phyloP scores from a whole-genome alignment of 2,797 vertebrate genomes.

The Amphiprion clarkii region DNA sequence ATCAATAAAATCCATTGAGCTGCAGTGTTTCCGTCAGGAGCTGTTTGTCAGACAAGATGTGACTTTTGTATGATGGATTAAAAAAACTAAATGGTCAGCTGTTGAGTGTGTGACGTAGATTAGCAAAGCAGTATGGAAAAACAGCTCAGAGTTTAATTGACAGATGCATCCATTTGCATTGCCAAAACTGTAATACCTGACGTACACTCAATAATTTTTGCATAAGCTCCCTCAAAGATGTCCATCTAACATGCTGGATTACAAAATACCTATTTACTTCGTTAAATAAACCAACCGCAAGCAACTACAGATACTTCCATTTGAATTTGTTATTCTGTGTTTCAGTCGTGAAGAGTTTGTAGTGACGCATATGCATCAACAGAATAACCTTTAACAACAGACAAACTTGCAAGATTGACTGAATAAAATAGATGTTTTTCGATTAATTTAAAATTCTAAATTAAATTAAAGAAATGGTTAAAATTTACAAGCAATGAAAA shows the following conservation, averaged over 20 bases:
- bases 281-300: background rate
- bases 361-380: background rate
- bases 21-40: slow-evolving; percentile 66
- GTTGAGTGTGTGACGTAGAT: slow-evolving; percentile 28
- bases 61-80: slow-evolving; percentile 60
- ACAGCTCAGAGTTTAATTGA: slow-evolving; percentile 41
- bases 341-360: background rate
- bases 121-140: slow-evolving; percentile 29
- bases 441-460: background rate
- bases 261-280: background rate
- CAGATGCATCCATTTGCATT: slow-evolving; percentile 27
- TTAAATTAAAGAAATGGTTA: background rate
- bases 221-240: background rate
- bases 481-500: background rate
- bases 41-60: slow-evolving; percentile 64
- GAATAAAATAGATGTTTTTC: background rate
- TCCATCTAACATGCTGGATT: background rate
- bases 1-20: slow-evolving; percentile 76
- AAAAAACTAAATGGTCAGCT: slow-evolving; percentile 47
- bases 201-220: background rate
- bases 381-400: too few species aligned
- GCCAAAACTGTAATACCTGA: slow-evolving; percentile 11
- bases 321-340: too few species aligned
- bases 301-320: background rate
- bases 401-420: too few species aligned